phyloP scores from a whole-genome alignment of 2,113 vertebrate genomes.

The Cyphomyrus discorhynchus region DNA sequence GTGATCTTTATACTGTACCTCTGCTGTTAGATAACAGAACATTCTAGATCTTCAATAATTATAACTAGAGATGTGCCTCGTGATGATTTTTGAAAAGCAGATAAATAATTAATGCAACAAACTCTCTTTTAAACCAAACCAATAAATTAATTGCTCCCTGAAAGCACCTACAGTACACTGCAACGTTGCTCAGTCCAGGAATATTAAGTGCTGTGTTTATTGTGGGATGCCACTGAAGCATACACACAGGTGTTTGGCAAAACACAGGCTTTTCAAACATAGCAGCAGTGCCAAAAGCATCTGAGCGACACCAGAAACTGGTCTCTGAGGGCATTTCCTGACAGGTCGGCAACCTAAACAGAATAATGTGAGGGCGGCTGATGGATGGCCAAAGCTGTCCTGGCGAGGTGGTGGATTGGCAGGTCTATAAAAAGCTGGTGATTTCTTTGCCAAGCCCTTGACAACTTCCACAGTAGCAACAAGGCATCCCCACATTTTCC shows the following conservation, averaged over 20 bases:
- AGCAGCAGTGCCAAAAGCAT: not conserved
- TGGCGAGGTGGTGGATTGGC: not conserved
- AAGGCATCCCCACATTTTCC: not conserved
- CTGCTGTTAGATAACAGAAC: not conserved
- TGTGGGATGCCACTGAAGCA: not conserved
- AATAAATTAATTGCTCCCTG: not conserved
- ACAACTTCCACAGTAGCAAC: not conserved
- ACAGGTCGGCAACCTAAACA: not conserved
- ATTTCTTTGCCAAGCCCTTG: not conserved
- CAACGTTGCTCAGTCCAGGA: not conserved
- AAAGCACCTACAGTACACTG: not conserved
- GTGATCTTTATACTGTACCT: not conserved
- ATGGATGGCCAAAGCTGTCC: not conserved
- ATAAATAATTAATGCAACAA: not conserved
- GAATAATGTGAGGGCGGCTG: not conserved
- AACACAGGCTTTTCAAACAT: not conserved
- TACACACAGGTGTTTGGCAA: not conserved
- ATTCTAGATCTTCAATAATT: not conserved
- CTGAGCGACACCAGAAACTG: not conserved
- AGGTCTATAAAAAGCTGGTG: not conserved
- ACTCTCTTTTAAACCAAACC: not conserved
- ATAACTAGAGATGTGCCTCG: not conserved
- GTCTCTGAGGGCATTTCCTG: not conserved
- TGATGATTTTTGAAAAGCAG: not conserved
- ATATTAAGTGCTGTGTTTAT: not conserved